A percentile compares a stretch with the other conserved stretches of the same genome.
Conservation (phyloP, 2,888 invertebrate species). For the Andrena fulva region DNA sequence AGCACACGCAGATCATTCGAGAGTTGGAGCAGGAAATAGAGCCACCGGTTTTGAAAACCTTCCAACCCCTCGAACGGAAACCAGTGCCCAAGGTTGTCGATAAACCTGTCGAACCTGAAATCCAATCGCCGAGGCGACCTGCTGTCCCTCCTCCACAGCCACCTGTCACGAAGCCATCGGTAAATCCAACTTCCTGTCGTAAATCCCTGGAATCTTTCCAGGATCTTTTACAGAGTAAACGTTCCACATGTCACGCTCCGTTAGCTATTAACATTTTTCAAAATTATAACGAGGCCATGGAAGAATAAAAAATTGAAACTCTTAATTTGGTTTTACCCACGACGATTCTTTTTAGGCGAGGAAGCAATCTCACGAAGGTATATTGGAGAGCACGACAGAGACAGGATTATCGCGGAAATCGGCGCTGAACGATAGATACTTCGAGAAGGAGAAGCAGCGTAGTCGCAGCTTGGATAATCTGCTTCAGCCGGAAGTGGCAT, state of each 20-base stretch:
- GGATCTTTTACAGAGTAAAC: too few relatives aligned
- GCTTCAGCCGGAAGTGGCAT: conserved; percentile 87
- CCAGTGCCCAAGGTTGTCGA: conserved; percentile 80
- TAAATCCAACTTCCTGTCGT: conserved; percentile 50
- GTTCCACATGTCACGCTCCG: too few relatives aligned
- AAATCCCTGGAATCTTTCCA: neutral
- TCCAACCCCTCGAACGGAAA: conserved; percentile 83
- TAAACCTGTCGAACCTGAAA: conserved; percentile 83
- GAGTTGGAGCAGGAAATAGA: conserved; percentile 83
- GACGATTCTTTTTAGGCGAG: conserved; percentile 83
- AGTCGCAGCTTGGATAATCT: conserved; percentile 94
- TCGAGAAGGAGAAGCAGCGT: conserved; percentile 92
- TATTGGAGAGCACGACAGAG: conserved; percentile 82
- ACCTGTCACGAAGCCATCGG: conserved; percentile 82
- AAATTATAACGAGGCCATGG: too few relatives aligned
- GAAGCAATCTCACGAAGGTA: conserved; percentile 91
- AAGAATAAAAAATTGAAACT: too few relatives aligned
- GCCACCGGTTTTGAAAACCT: conserved; percentile 82
- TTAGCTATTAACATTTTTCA: too few relatives aligned
- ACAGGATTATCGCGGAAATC: conserved; percentile 90
- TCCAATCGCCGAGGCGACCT: conserved; percentile 83
- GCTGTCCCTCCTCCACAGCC: conserved; percentile 84
- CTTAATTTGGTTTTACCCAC: neutral
- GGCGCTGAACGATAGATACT: conserved; percentile 95
- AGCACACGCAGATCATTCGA: conserved; percentile 82